These are phyloP conservation scores for Eupsilia transversa DNA, from an alignment of 2,888 invertebrate species.

Conservation along the genomic window DNA sequence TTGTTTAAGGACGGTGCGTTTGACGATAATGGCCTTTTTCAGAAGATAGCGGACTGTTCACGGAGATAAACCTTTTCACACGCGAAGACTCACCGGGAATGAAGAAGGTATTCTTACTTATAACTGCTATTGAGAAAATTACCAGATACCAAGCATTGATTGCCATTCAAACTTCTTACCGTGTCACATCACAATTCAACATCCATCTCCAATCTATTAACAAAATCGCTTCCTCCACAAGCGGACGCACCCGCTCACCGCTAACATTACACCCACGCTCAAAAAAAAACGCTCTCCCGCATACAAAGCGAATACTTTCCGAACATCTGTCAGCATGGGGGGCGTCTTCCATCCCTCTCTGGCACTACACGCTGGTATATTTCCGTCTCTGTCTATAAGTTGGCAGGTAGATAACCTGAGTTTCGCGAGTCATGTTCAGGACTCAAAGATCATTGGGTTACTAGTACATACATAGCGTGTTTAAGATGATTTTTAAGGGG, in stretches of 20 bases:
- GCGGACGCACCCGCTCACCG: slow-evolving; percentile 45
- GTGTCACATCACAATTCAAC: background rate
- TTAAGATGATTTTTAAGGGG: background rate
- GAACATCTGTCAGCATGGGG: slow-evolving; percentile 85
- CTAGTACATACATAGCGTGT: background rate
- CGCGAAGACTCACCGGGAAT: background rate
- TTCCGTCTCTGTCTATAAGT: slow-evolving; percentile 65
- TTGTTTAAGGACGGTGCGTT: background rate
- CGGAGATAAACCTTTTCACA: background rate
- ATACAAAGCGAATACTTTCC: slow-evolving; percentile 81
- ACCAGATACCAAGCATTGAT: background rate
- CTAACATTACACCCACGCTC: slow-evolving; percentile 61
- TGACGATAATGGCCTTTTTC: background rate
- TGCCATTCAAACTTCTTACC: background rate
- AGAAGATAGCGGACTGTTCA: background rate
- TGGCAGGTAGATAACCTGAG: slow-evolving; percentile 76
- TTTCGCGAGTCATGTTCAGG: slow-evolving; percentile 69
- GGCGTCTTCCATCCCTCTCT: slow-evolving; percentile 65
- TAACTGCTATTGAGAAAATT: too few species aligned
- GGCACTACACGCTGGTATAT: slow-evolving; percentile 30
- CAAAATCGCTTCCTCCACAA: slow-evolving; percentile 27
- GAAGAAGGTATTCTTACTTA: background rate
- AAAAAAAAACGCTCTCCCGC: slow-evolving; percentile 83
- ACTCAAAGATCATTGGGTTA: slow-evolving; percentile 61
- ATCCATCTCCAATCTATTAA: background rate